phyloP scores from a whole-genome alignment of 2,113 vertebrate species.

The Actenoides lindsayi region DNA sequence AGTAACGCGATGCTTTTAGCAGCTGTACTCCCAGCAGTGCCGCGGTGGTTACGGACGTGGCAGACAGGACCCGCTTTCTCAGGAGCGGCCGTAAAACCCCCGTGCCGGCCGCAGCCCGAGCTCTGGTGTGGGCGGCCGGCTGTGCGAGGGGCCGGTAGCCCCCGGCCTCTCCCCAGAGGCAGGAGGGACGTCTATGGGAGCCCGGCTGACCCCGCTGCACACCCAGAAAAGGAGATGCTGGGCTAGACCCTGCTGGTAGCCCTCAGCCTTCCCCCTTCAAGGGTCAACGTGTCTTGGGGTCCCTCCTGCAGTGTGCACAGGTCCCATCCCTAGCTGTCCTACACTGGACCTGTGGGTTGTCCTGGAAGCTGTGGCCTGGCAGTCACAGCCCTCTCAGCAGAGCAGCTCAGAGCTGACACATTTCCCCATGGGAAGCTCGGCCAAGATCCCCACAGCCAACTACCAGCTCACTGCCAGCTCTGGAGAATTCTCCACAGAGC shows the following conservation, averaged over 20 bases:
- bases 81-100: neutral
- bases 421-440: neutral
- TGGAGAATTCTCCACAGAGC: neutral
- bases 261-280: neutral
- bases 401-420: neutral
- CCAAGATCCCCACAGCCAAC: neutral
- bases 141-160: rapidly evolving
- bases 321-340: neutral
- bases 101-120: neutral
- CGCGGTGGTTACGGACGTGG: rapidly evolving
- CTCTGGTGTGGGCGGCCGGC: rapidly evolving
- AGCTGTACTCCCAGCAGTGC: neutral
- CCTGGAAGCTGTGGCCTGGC: rapidly evolving
- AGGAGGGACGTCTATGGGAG: neutral
- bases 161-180: too few relatives aligned
- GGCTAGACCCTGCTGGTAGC: neutral
- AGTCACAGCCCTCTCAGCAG: neutral
- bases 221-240: neutral
- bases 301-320: neutral
- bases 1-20: neutral
- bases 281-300: neutral
- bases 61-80: neutral
- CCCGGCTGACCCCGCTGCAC: rapidly evolving
- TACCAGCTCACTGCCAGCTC: neutral
- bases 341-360: neutral